phyloP scores from a whole-genome alignment of 1,140 invertebrate genomes.

The Melipona quadrifasciata region DNA sequence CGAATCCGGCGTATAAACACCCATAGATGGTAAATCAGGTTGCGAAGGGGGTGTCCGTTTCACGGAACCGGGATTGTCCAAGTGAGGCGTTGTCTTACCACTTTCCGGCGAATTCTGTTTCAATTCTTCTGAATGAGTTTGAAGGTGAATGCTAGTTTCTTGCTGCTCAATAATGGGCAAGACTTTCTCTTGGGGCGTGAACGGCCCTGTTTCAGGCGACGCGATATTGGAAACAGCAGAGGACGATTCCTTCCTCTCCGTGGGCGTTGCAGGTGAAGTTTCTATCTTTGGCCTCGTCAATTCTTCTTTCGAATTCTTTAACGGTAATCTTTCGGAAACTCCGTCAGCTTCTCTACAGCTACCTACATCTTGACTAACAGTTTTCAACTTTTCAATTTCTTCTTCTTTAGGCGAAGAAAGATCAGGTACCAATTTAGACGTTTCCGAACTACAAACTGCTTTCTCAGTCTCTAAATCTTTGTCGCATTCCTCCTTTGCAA shows the following conservation, averaged over 20 bases:
- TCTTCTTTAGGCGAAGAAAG: constrained; percentile 54
- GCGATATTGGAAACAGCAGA: constrained; percentile 23
- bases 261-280: constrained; percentile 20
- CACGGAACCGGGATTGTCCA: constrained; percentile 82
- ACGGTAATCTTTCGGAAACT: constrained; percentile 32
- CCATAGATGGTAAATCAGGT: constrained; percentile 88
- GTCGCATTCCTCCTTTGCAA: constrained; percentile 40
- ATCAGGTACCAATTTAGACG: constrained; percentile 64
- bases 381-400: constrained; percentile 49
- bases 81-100: constrained; percentile 83
- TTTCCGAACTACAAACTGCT: constrained; percentile 49
- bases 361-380: constrained; percentile 41
- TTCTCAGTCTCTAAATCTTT: constrained; percentile 54
- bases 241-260: constrained; percentile 59
- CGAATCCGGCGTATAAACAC: constrained; percentile 92
- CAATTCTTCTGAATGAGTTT: constrained; percentile 72
- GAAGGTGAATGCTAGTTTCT: constrained; percentile 66
- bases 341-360: constrained; percentile 46
- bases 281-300: constrained; percentile 55
- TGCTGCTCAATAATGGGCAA: constrained; percentile 65
- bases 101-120: constrained; percentile 80
- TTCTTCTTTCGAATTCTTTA: constrained; percentile 57
- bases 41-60: constrained; percentile 83
- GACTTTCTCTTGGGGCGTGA: constrained; percentile 71
- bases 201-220: constrained; percentile 54